These are phyloP conservation scores for Peromyscus maniculatus DNA, from an alignment of 2,113 vertebrate species.

Conservation along the genomic window DNA sequence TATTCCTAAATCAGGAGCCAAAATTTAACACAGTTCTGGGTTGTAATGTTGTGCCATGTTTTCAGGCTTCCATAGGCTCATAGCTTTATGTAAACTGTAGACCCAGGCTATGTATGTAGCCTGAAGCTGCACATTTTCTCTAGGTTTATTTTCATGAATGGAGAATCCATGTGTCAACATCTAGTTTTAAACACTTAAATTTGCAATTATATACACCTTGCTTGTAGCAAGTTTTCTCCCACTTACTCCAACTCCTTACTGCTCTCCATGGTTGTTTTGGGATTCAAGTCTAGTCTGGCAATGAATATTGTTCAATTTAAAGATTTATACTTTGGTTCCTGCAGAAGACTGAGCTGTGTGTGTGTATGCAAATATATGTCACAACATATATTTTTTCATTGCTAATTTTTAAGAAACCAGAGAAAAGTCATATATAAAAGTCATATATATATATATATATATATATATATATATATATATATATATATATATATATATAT, in stretches of 20 bases:
- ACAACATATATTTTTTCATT: not conserved
- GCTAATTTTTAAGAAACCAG: not conserved
- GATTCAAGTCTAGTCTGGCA: not conserved
- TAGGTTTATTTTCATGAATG: slow-evolving; percentile 19
- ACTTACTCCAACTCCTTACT: not conserved
- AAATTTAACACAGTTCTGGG: not conserved
- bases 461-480: too few relatives aligned
- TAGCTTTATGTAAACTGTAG: not conserved
- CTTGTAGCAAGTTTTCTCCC: slow-evolving; percentile 12
- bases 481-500: too few relatives aligned
- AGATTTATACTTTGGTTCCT: slow-evolving; percentile 8
- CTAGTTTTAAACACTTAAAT: not conserved
- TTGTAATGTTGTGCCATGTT: not conserved
- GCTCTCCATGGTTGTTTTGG: not conserved
- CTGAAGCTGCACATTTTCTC: not conserved
- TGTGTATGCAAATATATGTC: not conserved
- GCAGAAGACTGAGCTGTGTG: not conserved
- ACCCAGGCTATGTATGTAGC: not conserved
- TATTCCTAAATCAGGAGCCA: slow-evolving; percentile 13
- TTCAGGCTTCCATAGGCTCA: not conserved
- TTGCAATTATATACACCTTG: not conserved
- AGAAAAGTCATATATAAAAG: not conserved
- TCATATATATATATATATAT: too few relatives aligned
- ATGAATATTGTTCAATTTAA: not conserved
- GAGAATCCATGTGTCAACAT: not conserved